Percentiles rank a stretch among this genome's conserved stretches.
Conservation (phyloP, 1,140 invertebrate species). For the Mactra quadrangularis region DNA sequence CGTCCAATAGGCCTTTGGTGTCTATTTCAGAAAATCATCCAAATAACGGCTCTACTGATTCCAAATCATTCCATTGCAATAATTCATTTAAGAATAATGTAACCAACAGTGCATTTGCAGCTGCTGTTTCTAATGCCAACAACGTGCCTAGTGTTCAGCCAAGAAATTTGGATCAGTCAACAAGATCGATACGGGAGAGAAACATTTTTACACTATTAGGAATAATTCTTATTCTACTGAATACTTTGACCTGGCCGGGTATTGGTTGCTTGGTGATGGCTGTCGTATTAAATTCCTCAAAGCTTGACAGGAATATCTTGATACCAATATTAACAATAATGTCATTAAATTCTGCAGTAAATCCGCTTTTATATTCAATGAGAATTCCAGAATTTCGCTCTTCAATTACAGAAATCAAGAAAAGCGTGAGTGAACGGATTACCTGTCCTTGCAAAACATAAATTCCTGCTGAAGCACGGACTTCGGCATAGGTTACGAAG, state of each 20-base stretch:
- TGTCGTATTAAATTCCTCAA: background rate
- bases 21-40: too few species aligned
- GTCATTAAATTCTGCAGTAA: conserved; percentile 7
- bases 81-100: too few species aligned
- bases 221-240: conserved; percentile 17
- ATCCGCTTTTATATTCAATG: conserved; percentile 1
- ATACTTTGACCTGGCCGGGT: conserved; percentile 15
- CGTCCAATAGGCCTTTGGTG: too few species aligned
- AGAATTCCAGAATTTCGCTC: conserved; percentile 11
- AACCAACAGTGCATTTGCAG: too few species aligned
- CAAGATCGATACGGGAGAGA: background rate
- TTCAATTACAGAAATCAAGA: background rate
- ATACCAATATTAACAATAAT: background rate
- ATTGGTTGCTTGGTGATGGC: background rate
- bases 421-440: background rate
- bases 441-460: too few species aligned
- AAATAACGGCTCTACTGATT: too few species aligned
- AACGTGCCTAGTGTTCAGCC: too few species aligned
- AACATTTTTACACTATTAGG: background rate
- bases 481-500: too few species aligned
- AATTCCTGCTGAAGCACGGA: too few species aligned
- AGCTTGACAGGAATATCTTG: background rate
- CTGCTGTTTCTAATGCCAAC: too few species aligned
- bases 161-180: too few species aligned
- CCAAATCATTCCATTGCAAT: too few species aligned